Evolutionary conservation across 2,888 invertebrate genomes (phyloP).

Genomic region (Hyposoter didymator): DNA sequence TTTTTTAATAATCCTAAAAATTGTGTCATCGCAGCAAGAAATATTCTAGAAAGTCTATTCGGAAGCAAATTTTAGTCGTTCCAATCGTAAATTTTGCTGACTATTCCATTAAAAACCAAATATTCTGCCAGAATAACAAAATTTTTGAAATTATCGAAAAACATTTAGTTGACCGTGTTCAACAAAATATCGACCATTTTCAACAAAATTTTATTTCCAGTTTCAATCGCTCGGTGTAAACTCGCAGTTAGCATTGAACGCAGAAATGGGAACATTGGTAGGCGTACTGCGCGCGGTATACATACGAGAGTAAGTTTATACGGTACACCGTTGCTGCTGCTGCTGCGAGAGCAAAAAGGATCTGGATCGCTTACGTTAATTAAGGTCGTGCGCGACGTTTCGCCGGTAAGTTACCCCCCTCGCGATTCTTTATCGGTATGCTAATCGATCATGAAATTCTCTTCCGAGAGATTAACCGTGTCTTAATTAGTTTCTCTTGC

Average conservation of each 20-base stretch:
- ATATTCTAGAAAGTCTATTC: no score
- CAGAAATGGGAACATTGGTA: slow-evolving; percentile 24
- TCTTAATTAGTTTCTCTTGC: slow-evolving; percentile 81
- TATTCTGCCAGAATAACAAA: no score
- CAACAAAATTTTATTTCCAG: no score
- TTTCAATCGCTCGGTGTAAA: slow-evolving; percentile 4
- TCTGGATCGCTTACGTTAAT: slow-evolving; percentile 78
- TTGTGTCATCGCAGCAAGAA: no score
- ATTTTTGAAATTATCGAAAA: no score
- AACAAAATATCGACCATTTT: no score
- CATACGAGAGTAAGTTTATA: slow-evolving; percentile 6
- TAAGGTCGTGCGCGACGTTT: slow-evolving; percentile 77
- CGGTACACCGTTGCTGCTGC: no score
- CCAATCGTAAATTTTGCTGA: no score
- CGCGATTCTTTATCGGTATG: slow-evolving; percentile 78
- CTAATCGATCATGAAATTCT: slow-evolving; percentile 81
- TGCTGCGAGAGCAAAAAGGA: slow-evolving; percentile 60
- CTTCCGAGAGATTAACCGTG: slow-evolving; percentile 79
- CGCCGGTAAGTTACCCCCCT: slow-evolving; percentile 70
- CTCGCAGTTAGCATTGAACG: slow-evolving; percentile 22
- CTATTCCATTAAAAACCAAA: no score
- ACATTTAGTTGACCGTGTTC: no score
- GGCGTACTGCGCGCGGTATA: neutral
- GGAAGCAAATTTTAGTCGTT: no score
- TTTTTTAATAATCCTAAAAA: no score